phyloP scores from a whole-genome alignment of 1,140 invertebrate genomes.

The Scaptomyza montana region DNA sequence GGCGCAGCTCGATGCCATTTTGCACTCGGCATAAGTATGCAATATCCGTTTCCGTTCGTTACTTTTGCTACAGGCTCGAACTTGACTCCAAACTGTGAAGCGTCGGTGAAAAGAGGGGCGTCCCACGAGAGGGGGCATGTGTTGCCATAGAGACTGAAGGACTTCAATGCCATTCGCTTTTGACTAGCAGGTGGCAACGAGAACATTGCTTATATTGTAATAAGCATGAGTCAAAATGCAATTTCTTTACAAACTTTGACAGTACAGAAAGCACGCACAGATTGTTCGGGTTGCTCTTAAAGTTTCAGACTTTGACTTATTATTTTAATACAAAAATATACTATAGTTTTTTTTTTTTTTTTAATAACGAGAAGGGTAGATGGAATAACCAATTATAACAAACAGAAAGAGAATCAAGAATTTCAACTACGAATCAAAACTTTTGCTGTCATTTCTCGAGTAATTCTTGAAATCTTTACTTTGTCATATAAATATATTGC shows the following conservation, averaged over 20 bases:
- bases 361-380: too few species aligned
- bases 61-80: constrained; percentile 70
- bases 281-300: constrained; percentile 39
- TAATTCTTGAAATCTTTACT: too few species aligned
- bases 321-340: too few species aligned
- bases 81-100: constrained; percentile 45
- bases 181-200: constrained; percentile 72
- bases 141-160: constrained; percentile 25
- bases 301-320: background rate
- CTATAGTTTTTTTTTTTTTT: too few species aligned
- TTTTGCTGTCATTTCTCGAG: too few species aligned
- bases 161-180: constrained; percentile 53
- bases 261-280: constrained; percentile 29
- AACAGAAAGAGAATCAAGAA: too few species aligned
- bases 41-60: constrained; percentile 81
- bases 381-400: too few species aligned
- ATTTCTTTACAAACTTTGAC: constrained; percentile 68
- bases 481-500: too few species aligned
- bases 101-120: background rate
- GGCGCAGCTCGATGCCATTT: constrained; percentile 65
- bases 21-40: constrained; percentile 78
- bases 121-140: background rate
- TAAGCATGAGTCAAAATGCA: constrained; percentile 75
- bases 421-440: too few species aligned
- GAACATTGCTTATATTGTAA: constrained; percentile 63